phyloP scores from a whole-genome alignment of 2,113 vertebrate genomes.

The Tinamus guttatus region DNA sequence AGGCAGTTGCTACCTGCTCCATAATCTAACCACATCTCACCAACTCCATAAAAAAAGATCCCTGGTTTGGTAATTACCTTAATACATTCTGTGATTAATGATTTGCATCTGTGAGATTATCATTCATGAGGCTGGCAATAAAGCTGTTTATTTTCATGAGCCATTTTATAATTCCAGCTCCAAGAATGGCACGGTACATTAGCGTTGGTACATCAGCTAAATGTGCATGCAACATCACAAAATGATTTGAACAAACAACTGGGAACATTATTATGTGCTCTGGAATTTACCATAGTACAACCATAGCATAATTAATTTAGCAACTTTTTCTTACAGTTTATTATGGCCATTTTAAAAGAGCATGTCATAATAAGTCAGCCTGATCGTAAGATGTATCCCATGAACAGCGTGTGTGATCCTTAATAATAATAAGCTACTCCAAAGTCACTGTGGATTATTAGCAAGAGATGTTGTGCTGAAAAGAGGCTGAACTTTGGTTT shows the following conservation, averaged over 20 bases:
- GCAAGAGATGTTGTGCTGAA: not conserved
- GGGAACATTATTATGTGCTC: not conserved
- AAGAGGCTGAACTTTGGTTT: not conserved
- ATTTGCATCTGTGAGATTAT: conserved; percentile 50
- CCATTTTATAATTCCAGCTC: not conserved
- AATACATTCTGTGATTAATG: conserved; percentile 32
- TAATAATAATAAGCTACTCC: not conserved
- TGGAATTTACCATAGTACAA: not conserved
- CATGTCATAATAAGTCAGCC: not conserved
- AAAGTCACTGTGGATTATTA: not conserved
- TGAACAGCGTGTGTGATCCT: not conserved
- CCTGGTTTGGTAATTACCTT: not conserved
- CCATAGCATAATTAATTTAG: conserved; percentile 15
- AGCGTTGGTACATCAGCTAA: conserved; percentile 52
- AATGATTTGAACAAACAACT: conserved; percentile 54
- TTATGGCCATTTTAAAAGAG: not conserved
- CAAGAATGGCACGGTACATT: conserved; percentile 36
- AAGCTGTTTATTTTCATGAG: conserved; percentile 53
- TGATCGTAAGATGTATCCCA: not conserved
- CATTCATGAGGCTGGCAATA: not conserved
- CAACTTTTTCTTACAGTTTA: conserved; percentile 1
- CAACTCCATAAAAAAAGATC: not conserved
- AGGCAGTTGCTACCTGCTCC: not conserved
- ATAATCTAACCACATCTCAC: not conserved
- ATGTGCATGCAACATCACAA: not conserved